Percentiles rank a stretch among this genome's conserved stretches.
These are phyloP conservation scores for Neotoxoptera formosana DNA, from an alignment of 1,140 invertebrate species.

Conservation along the genomic window DNA sequence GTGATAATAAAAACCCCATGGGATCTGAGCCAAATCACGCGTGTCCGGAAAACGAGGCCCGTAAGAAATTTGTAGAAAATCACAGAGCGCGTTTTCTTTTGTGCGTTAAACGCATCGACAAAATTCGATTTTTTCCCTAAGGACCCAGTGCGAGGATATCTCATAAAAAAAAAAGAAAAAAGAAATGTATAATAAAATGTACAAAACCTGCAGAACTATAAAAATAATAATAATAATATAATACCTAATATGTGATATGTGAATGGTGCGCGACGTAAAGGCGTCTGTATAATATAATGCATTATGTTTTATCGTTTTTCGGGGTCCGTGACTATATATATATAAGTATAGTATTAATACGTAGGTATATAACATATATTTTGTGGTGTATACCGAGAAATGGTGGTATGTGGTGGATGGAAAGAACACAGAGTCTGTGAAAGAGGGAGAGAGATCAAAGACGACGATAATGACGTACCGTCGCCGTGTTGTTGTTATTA, in stretches of 20 bases:
- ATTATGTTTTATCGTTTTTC: conserved; percentile 37
- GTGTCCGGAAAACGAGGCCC: conserved; percentile 36
- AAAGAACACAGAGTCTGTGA: not conserved
- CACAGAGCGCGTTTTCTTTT: not conserved
- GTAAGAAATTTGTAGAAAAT: conserved; percentile 28
- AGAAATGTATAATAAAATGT: not conserved
- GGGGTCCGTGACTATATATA: conserved; percentile 29
- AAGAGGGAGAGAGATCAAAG: conserved; percentile 46
- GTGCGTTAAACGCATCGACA: conserved; percentile 17
- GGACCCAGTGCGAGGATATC: not conserved
- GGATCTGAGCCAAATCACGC: conserved; percentile 38
- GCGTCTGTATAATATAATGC: conserved; percentile 9
- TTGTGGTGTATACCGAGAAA: not conserved
- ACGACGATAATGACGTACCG: conserved; percentile 48
- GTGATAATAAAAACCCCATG: conserved; percentile 26
- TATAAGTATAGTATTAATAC: not conserved
- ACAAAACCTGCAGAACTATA: not conserved
- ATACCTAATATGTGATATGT: conserved; percentile 8
- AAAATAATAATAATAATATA: not conserved
- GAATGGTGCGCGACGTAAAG: conserved; percentile 23
- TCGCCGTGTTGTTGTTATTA: conserved; percentile 13
- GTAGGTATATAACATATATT: not conserved
- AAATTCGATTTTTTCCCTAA: conserved; percentile 3
- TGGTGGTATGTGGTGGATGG: not conserved
- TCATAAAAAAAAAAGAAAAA: conserved; percentile 2